phyloP scores from a whole-genome alignment of 2,888 invertebrate species.

The Acrobasis suavella region DNA sequence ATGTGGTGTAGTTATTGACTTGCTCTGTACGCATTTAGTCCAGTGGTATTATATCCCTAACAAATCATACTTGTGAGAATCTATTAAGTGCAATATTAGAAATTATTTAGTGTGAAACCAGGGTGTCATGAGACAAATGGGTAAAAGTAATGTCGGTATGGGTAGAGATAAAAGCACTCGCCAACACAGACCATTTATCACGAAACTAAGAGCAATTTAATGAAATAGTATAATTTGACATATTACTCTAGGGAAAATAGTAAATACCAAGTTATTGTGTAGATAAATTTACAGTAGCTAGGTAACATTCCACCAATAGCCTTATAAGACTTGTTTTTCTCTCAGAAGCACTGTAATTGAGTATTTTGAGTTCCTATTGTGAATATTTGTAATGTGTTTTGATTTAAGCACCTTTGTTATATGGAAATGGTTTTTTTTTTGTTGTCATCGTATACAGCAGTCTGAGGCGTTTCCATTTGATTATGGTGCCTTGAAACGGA shows the following conservation, averaged over 20 bases:
- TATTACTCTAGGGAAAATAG: constrained; percentile 21
- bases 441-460: neutral
- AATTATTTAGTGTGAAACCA: constrained; percentile 2
- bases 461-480: constrained; percentile 42
- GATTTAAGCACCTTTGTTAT: constrained; percentile 28
- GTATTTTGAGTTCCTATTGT: constrained; percentile 34
- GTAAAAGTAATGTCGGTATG: neutral
- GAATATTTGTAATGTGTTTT: constrained; percentile 24
- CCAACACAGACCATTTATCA: constrained; percentile 17
- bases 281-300: constrained; percentile 50
- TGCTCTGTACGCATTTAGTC: too few species aligned
- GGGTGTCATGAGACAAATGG: constrained; percentile 2
- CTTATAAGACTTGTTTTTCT: constrained; percentile 54
- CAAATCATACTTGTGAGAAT: neutral
- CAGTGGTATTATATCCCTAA: neutral
- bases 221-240: constrained; percentile 14
- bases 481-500: constrained; percentile 56
- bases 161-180: constrained; percentile 9
- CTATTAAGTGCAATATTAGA: constrained; percentile 15
- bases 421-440: neutral
- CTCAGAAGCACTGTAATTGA: constrained; percentile 36
- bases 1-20: too few species aligned
- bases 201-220: constrained; percentile 17
- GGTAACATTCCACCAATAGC: constrained; percentile 74
- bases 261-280: constrained; percentile 31